These are phyloP conservation scores for Pentalonia nigronervosa DNA, from an alignment of 1,140 invertebrate genomes.

Conservation along the genomic window DNA sequence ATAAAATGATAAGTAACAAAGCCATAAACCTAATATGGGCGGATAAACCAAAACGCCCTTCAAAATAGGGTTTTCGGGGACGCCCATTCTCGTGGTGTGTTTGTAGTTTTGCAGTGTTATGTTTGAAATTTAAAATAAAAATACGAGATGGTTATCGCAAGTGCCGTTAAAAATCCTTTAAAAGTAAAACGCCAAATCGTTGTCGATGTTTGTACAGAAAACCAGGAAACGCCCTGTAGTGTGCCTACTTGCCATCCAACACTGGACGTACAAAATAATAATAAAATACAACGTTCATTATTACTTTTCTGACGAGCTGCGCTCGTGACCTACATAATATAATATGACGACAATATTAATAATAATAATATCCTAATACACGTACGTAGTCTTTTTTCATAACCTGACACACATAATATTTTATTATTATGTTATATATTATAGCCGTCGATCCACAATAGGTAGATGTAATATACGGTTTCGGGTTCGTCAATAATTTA, in stretches of 20 bases:
- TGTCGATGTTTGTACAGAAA: background rate
- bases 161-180: background rate
- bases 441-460: background rate
- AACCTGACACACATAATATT: constrained; percentile 1
- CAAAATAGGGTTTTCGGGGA: background rate
- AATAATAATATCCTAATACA: background rate
- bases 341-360: background rate
- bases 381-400: constrained; percentile 1
- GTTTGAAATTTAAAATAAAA: background rate
- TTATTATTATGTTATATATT: background rate
- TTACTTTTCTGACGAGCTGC: background rate
- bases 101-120: background rate
- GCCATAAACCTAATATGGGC: too few relatives aligned
- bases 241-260: background rate
- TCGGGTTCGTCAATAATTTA: background rate
- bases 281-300: background rate
- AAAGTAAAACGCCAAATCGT: background rate
- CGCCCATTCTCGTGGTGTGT: too few relatives aligned
- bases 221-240: background rate
- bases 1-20: too few relatives aligned
- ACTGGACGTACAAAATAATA: background rate
- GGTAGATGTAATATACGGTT: background rate
- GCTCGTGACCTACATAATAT: constrained; percentile 23
- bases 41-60: too few relatives aligned
- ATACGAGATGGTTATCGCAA: background rate